Base-by-base conservation (phyloP, 2,113 vertebrate genomes). In the Etheostoma spectabile region DNA sequence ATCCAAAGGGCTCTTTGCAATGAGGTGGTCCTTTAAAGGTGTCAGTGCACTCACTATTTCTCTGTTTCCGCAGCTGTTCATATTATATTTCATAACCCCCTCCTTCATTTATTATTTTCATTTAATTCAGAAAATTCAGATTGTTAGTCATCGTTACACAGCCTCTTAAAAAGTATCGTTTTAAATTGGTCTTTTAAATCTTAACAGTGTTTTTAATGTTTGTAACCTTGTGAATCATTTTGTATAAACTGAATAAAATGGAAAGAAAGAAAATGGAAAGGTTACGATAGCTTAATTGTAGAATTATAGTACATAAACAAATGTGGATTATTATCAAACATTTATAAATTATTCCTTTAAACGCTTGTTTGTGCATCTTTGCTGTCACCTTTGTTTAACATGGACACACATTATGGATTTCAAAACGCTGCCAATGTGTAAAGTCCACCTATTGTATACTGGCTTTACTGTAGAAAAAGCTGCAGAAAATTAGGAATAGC, bases 361-460 rank as follows among this genome's bases (percentile, higher is more conserved):
- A 51, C 10, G 13, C 13, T 48, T 42, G 55, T 74, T 60, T 52
- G 27, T 66, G 38, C 4, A 19, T 24, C 16, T 13, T 33, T 53
- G 27, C 55, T 74, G 63, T 64, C 49, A 53, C 61, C 42, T 35
- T 52, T 64, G 2, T 38, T 65, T 60, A 70, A 24, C 42, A 45
- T 45, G 27, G 18, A 45, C 14, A 33, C 14, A 52, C 27, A 45
- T 33, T 61, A 57, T 59, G 16, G 42, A 46, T 56, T 76, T 30
- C 46, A 74, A n/a, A 61, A 14, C 12, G 18, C 45, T 18, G n/a
- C 0, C 35, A 59, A 19, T 49, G 22, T 38, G 18, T 51, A 7
- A 62, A 61, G 13, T 74, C 6, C 12, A 60, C 19, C 3, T 4
- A 12, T 15, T 46, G 16, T 60, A 30, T 33, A 2, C 14, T 60